Evolutionary conservation across 2,888 invertebrate genomes (phyloP).

Genomic region (Drosophila nr. perissopoda): DNA sequence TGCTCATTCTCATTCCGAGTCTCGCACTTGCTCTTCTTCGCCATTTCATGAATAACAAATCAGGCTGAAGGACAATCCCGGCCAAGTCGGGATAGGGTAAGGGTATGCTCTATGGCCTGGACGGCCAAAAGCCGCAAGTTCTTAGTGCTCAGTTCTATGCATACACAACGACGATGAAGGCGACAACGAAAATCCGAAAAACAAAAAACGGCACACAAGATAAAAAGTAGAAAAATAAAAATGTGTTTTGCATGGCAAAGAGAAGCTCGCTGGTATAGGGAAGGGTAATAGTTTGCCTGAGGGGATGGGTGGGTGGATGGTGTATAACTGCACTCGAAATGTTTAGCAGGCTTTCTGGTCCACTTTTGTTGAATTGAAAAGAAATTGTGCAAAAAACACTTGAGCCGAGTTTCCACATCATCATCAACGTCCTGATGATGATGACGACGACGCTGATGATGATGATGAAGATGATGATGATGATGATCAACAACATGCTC

Average conservation of each 20-base stretch:
- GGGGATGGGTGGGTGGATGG: background rate
- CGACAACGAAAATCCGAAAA: constrained; percentile 66
- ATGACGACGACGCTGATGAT: constrained; percentile 10
- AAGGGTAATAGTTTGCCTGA: constrained; percentile 14
- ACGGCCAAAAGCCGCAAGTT: constrained; percentile 76
- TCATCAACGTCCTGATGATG: constrained; percentile 14
- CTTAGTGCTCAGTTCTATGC: constrained; percentile 58
- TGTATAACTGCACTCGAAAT: constrained; percentile 45
- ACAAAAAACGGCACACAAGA: constrained; percentile 60
- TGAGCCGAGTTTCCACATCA: constrained; percentile 57
- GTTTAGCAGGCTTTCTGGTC: constrained; percentile 64
- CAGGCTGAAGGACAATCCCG: constrained; percentile 73
- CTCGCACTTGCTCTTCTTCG: constrained; percentile 29
- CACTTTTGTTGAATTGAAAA: constrained; percentile 79
- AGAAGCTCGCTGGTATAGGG: background rate
- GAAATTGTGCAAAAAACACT: constrained; percentile 79
- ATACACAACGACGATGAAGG: constrained; percentile 59
- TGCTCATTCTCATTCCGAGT: background rate
- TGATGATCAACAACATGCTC: constrained; percentile 15
- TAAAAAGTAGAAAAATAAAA: constrained; percentile 17
- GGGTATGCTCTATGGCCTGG: constrained; percentile 38
- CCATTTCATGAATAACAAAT: constrained; percentile 78
- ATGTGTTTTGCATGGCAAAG: constrained; percentile 62
- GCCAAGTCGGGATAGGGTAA: constrained; percentile 22
- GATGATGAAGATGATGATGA: constrained; percentile 2